Evolutionary conservation across 2,888 invertebrate genomes (phyloP).

Genomic region (Megastigmus dorsalis): DNA sequence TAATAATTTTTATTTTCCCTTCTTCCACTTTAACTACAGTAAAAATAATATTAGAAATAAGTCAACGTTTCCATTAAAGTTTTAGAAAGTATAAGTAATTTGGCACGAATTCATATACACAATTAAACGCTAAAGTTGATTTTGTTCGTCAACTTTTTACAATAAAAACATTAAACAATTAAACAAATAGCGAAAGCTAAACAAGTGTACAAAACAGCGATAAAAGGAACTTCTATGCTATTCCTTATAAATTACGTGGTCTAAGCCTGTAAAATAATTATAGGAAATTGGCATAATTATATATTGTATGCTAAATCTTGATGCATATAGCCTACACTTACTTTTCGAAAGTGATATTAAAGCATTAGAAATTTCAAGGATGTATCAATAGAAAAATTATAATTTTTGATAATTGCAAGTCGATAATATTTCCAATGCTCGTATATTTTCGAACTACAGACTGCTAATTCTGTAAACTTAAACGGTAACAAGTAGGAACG

Average conservation of each 20-base stretch:
- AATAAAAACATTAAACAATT: slow-evolving; percentile 15
- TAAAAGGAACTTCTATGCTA: no score
- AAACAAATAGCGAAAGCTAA: background rate
- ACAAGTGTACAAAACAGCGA: background rate
- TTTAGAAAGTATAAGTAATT: slow-evolving; percentile 13
- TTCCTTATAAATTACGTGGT: background rate
- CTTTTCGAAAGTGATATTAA: background rate
- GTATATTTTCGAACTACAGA: background rate
- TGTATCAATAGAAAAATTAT: background rate
- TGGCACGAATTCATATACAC: background rate
- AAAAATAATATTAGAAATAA: slow-evolving; percentile 37
- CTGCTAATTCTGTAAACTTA: slow-evolving; percentile 4
- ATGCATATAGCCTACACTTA: no score
- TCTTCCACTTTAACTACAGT: background rate
- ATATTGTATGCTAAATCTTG: background rate
- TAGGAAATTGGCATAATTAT: background rate
- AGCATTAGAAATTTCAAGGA: background rate
- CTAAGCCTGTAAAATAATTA: slow-evolving; percentile 9
- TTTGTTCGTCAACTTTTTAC: background rate
- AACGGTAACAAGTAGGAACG: slow-evolving; percentile 17
- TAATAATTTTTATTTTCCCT: slow-evolving; percentile 4
- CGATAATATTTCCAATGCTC: background rate
- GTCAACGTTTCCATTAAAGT: slow-evolving; percentile 33
- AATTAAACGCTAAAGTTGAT: slow-evolving; percentile 15
- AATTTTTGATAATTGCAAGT: no score